phyloP scores from a whole-genome alignment of 2,888 invertebrate species.

The Frankliniella intonsa region DNA sequence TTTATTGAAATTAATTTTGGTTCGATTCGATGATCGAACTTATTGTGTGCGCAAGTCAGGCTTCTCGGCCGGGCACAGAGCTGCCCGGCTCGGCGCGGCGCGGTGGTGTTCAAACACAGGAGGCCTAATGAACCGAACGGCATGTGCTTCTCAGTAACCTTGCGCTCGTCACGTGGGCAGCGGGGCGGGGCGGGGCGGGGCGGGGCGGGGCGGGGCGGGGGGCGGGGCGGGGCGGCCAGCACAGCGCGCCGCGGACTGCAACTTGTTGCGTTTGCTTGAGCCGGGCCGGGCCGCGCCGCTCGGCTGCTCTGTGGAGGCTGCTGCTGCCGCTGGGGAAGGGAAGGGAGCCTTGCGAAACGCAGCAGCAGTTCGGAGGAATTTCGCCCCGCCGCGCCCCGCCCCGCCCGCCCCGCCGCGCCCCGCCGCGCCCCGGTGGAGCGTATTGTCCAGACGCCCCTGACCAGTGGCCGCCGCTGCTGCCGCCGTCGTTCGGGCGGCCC shows the following conservation, averaged over 20 bases:
- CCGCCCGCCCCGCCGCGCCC: too few species aligned
- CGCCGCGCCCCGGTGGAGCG: background rate
- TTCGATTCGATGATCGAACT: too few species aligned
- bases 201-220: background rate
- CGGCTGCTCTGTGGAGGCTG: background rate
- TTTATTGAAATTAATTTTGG: too few species aligned
- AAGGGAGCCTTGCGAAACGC: constrained; percentile 9
- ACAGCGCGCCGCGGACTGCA: background rate
- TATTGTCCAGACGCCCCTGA: background rate
- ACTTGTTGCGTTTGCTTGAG: background rate
- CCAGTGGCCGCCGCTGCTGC: background rate
- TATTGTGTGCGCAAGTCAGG: too few species aligned
- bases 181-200: background rate
- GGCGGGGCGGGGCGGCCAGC: background rate
- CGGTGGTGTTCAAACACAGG: too few species aligned
- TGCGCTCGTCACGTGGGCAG: background rate
- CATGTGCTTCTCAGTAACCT: background rate
- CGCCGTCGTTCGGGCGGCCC: too few species aligned
- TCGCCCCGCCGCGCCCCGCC: too few species aligned
- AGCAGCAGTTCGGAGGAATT: background rate
- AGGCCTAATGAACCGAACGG: background rate
- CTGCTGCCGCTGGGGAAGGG: background rate
- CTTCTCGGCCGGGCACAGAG: too few species aligned
- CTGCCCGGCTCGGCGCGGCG: too few species aligned
- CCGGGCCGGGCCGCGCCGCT: background rate